Conservation (phyloP, 2,113 vertebrate species). For the Pampusana beccarii region DNA sequence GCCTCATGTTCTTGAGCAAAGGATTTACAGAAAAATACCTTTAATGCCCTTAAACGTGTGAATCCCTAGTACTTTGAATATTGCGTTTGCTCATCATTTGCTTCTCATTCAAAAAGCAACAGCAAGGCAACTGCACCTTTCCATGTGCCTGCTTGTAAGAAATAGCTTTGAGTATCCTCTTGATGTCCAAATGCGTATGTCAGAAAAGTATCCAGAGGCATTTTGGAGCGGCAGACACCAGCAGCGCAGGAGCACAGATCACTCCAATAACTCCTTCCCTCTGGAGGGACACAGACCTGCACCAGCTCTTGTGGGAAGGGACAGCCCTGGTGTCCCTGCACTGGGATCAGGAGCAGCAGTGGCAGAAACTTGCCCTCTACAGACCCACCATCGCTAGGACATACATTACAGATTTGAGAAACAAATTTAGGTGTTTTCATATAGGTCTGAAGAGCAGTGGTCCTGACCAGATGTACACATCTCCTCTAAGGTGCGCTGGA, state of each 20-base stretch:
- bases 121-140: neutral
- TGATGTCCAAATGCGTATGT: neutral
- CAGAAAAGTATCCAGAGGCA: neutral
- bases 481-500: neutral
- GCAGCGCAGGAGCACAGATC: neutral
- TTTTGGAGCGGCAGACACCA: neutral
- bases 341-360: neutral
- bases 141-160: neutral
- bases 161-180: neutral
- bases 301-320: neutral
- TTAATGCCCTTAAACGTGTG: neutral
- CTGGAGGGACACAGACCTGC: too few species aligned
- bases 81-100: neutral
- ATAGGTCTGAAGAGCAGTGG: neutral
- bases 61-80: neutral
- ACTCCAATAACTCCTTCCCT: neutral
- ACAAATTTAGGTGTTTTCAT: neutral
- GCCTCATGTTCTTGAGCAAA: neutral
- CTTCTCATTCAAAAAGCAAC: neutral
- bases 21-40: neutral
- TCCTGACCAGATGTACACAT: neutral
- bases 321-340: neutral
- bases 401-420: neutral
- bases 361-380: neutral
- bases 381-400: neutral